Conservation (phyloP, 1,140 invertebrate species). For the Drosophila subobscura region DNA sequence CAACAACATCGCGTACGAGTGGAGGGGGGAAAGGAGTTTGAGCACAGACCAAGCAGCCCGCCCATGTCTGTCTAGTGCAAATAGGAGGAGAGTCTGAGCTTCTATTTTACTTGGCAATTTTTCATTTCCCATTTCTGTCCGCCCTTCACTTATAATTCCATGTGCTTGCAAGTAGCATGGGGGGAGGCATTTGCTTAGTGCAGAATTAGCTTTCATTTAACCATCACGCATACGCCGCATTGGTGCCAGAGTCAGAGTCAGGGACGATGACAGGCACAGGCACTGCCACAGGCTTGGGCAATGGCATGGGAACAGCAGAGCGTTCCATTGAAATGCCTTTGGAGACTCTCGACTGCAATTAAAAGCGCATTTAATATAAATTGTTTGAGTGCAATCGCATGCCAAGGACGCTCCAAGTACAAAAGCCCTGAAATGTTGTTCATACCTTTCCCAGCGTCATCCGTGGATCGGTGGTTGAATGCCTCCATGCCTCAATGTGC, state of each 20-base stretch:
- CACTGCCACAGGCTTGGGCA: too few species aligned
- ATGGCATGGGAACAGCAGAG: too few species aligned
- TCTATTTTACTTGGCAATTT: slow-evolving; percentile 61
- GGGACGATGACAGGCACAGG: background rate
- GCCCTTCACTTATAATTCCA: slow-evolving; percentile 41
- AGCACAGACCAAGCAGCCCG: slow-evolving; percentile 1
- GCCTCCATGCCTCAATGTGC: background rate
- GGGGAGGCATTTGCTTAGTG: slow-evolving; percentile 36
- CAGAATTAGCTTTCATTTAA: slow-evolving; percentile 43
- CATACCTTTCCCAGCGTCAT: slow-evolving; percentile 4
- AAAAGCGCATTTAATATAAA: slow-evolving; percentile 69
- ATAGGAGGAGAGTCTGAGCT: slow-evolving; percentile 39
- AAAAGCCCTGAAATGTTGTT: slow-evolving; percentile 18
- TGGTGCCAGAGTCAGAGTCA: slow-evolving; percentile 12
- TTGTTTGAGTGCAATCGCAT: slow-evolving; percentile 57
- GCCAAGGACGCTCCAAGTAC: slow-evolving; percentile 45
- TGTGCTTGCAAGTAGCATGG: slow-evolving; percentile 21
- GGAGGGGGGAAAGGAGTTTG: slow-evolving; percentile 22
- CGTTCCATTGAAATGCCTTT: slow-evolving; percentile 48
- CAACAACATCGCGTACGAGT: slow-evolving; percentile 16
- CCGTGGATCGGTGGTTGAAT: slow-evolving; percentile 9
- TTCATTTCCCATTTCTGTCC: slow-evolving; percentile 56
- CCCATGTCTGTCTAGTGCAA: slow-evolving; percentile 14
- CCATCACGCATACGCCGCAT: slow-evolving; percentile 47
- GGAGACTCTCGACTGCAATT: slow-evolving; percentile 52